Evolutionary conservation across 2,888 invertebrate species (phyloP), one percentile per base, ranked within the genome.

Genomic region (Apamea sordens): DNA sequence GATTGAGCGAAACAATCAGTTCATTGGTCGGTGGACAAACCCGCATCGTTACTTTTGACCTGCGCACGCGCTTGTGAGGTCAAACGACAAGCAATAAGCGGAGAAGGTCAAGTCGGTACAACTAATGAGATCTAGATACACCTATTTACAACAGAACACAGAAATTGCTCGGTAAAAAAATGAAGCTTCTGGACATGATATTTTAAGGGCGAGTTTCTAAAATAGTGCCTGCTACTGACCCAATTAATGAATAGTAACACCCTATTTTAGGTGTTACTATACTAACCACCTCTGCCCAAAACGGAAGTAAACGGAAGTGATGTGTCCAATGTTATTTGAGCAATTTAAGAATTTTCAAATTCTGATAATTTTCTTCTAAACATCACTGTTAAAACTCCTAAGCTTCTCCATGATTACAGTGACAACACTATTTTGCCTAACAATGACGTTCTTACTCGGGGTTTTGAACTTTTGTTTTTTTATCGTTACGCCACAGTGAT

Each of bases 11-110:
- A 36, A 67, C 69, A 67, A 78, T 53, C 61, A 15, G 21, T 44
- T 41, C 56, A 68, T 79, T 76, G 50, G 76, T 71, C 76, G 36
- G 47, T 28, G 84, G 87, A 61, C 53, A 84, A 85, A 77, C 80
- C 85, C 87, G 77, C 64, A 53, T 63, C 32, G 65, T 1, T 63
- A 72, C 61, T 53, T 41, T 13, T 59, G 10, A 47, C 10, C 0
- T 74, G 87, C 80, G 84, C 80, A 65, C 77, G 77, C 80, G 87
- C 84, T 63, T 15, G 36, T 10, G 15, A 21, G 21, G 61, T 21
- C 32, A 61, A 36, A 32, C 0, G 13, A 56, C 41, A 61, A 18
- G 15, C 50, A 44, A 61, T 47, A 11, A 0, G 5, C 15, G 47
- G 76, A 83, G 82, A 83, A 83, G 76, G 5, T 41, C 28, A 18